Base-by-base conservation (phyloP, 2,888 invertebrate species). In the Protonemura montana region DNA sequence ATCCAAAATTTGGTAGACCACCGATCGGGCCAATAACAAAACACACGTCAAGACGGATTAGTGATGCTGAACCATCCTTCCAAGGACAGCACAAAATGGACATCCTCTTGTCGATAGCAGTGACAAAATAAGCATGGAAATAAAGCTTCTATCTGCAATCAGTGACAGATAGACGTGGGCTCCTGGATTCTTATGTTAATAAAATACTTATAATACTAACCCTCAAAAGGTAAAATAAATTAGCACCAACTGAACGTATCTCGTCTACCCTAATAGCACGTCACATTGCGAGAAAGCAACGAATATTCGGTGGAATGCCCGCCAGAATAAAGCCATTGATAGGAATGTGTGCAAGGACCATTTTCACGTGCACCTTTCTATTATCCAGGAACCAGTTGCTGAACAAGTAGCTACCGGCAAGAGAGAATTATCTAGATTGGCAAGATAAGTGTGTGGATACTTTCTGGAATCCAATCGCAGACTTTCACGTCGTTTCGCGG, bases 101-200 rank as follows among this genome's bases (percentile, higher is more conserved):
- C 59, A 59, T 59, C 59, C 59, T 59, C 59, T 59, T 59, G 59
- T 59, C 59, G 59, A 59, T 59, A 59, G 59, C 59, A 59, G 59
- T 59, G 59, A 59, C 59, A 59, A 59, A 59, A 59, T 59, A 21
- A 59, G 21, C 59, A 59, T 59, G 59, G 13, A 59, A 59, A 59
- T 13, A 59, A 59, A 59, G 59, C 59, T 59, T 59, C 59, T 59
- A 59, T 59, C 59, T 59, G 59, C 13, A 10, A 21, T 21, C 21
- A n/a, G n/a, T n/a, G n/a, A n/a, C n/a, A 59, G 59, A 59, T 59
- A 59, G 59, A 59, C 3, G 59, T 21, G 21, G 59, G 59, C 59
- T 59, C 59, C 59, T 59, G 59, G 59, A 59, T 59, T 59, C 59
- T 59, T 59, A 59, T 59, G 21, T 59, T 59, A 59, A 59, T 59